phyloP scores from a whole-genome alignment of 2,113 vertebrate genomes.

The Kryptolebias marmoratus region DNA sequence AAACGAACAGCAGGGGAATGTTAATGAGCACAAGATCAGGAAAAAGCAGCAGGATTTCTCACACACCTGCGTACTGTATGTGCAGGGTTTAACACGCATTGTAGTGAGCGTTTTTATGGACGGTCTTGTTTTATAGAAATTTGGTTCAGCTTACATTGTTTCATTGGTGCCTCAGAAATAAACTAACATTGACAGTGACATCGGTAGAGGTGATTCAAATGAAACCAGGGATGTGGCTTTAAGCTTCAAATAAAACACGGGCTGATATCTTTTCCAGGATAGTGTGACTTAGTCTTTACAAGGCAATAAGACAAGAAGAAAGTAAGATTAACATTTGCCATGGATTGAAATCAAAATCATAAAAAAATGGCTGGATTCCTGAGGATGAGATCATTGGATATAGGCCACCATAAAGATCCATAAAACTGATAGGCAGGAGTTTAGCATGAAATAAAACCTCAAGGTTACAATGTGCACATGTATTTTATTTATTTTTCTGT shows the following conservation, averaged over 20 bases:
- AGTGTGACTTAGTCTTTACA: conserved; percentile 49
- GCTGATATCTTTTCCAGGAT: conserved; percentile 58
- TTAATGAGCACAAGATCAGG: conserved; percentile 35
- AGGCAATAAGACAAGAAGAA: conserved; percentile 25
- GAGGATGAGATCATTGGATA: conserved; percentile 20
- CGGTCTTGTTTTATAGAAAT: neutral
- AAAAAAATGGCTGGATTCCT: conserved; percentile 21
- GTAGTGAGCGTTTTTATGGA: conserved; percentile 5
- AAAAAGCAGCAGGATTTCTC: neutral
- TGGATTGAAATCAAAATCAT: conserved; percentile 26
- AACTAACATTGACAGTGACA: neutral
- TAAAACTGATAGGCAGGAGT: conserved; percentile 15
- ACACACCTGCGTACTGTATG: no score
- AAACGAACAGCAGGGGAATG: conserved; percentile 24
- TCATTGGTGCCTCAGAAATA: neutral
- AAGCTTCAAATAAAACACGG: conserved; percentile 49
- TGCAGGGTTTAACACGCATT: conserved; percentile 6
- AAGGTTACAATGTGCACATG: conserved; percentile 10
- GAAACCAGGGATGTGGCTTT: conserved; percentile 51
- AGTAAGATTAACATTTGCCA: conserved; percentile 21
- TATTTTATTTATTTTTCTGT: neutral
- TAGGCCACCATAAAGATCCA: conserved; percentile 6
- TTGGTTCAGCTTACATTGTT: neutral
- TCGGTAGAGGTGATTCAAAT: conserved; percentile 22
- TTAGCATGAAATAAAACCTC: conserved; percentile 4